Evolutionary conservation across 2,113 vertebrate species (phyloP), one percentile per base, ranked within the genome.

Genomic region (Anhinga rufa): DNA sequence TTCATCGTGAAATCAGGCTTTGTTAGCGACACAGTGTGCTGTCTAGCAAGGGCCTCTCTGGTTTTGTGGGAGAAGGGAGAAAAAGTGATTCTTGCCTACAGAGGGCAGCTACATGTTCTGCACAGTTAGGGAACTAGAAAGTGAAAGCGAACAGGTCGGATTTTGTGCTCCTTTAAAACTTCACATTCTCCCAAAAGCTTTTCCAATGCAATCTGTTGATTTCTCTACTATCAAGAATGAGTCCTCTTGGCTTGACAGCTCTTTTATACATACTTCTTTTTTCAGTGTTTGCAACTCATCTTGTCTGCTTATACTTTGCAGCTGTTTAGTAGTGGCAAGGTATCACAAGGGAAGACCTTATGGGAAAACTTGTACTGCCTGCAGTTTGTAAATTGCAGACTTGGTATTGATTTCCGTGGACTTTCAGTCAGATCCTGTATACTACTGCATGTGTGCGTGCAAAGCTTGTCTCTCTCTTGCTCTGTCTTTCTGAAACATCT

Each of bases 1-100:
- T 52, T 86, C 26, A 28, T 61, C 18, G 3, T 58, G 34, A 86
- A 72, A 65, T 22, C 12, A 48, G 48, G 58, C 42, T 75, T 88
- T 69, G 42, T 58, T 62, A 54, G 18, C 0, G 0, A 66, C 55
- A 18, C 42, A 77, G 25, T 0, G 0, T 74, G 32, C 32, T 15
- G 0, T 61, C 60, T 57, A 57, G 40, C 32, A 62, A 70, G 25
- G 61, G 18, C 15, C 31, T 86, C 38, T 78, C 49, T 2, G 2
- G 4, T 72, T 90, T 61, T 28, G 8, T 52, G 14, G 44, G n/a
- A 66, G 32, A 52, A 44, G 52, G 80, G 17, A 60, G 32, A 40
- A 84, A 52, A 85, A 42, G 8, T 22, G 29, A 11, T 42, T 82
- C n/a, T 51, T 79, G 29, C 28, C 44, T 66, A 32, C 31, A 40